Evolutionary conservation across 1,140 invertebrate species (phyloP).

Genomic region (Bombus turneri): DNA sequence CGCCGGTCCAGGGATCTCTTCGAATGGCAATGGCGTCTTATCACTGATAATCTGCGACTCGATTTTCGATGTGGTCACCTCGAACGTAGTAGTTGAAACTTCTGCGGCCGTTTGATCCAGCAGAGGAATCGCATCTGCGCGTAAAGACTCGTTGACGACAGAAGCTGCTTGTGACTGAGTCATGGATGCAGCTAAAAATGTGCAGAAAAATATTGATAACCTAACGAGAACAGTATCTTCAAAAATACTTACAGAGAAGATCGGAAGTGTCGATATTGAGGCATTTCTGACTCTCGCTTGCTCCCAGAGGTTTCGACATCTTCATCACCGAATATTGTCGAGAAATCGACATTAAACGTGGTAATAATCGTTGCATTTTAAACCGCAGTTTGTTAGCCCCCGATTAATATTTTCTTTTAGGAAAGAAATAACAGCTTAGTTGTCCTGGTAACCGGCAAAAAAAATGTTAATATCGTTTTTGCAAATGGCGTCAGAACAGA

Average conservation of each 20-base stretch:
- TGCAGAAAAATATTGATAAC: neutral
- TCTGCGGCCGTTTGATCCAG: slow-evolving; percentile 33
- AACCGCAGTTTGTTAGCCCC: neutral
- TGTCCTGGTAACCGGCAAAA: slow-evolving; percentile 7
- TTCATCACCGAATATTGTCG: slow-evolving; percentile 43
- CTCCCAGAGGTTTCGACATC: slow-evolving; percentile 21
- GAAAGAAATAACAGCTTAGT: slow-evolving; percentile 40
- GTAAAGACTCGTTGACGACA: slow-evolving; percentile 20
- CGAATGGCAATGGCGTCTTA: slow-evolving; percentile 79
- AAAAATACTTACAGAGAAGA: slow-evolving; percentile 43
- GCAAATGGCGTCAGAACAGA: neutral
- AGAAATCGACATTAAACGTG: slow-evolving; percentile 15
- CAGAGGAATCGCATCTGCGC: slow-evolving; percentile 30
- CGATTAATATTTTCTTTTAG: neutral
- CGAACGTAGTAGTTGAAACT: slow-evolving; percentile 12
- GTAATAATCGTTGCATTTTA: slow-evolving; percentile 38
- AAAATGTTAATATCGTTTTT: neutral
- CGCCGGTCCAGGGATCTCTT: slow-evolving; percentile 85
- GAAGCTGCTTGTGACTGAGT: slow-evolving; percentile 11
- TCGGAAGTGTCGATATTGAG: slow-evolving; percentile 18
- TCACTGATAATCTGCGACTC: slow-evolving; percentile 38
- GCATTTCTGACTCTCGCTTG: slow-evolving; percentile 36
- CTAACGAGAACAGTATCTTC: neutral
- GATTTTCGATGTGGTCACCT: slow-evolving; percentile 34
- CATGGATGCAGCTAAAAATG: slow-evolving; percentile 44